These are phyloP conservation scores for Brachyhypopomus gauderio DNA, from an alignment of 2,113 vertebrate species.

Conservation along the genomic window DNA sequence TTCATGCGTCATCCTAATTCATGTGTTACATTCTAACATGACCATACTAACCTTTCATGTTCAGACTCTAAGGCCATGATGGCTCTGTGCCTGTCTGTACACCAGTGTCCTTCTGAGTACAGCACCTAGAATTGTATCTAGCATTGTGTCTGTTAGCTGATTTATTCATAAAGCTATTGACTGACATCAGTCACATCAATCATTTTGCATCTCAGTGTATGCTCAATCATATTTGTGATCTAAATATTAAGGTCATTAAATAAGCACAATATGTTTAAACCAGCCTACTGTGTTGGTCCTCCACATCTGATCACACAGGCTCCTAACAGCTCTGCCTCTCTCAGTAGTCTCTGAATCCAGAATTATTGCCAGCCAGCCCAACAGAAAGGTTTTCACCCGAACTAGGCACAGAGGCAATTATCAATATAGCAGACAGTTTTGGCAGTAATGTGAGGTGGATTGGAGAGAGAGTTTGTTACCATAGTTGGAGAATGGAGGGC, in stretches of 20 bases:
- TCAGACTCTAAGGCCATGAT: background rate
- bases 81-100: background rate
- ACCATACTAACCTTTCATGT: background rate
- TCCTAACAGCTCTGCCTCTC: background rate
- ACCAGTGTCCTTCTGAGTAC: background rate
- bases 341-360: background rate
- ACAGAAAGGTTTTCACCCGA: conserved; percentile 30
- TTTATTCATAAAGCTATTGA: no score
- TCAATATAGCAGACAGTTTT: conserved; percentile 38
- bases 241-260: no score
- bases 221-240: no score
- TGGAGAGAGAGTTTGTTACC: conserved; percentile 54
- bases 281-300: no score
- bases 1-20: background rate
- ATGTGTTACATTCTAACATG: background rate
- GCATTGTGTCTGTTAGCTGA: no score
- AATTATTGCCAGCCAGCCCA: background rate
- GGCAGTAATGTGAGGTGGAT: conserved; percentile 53
- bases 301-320: background rate
- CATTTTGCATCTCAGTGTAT: no score
- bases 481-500: conserved; percentile 59
- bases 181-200: no score
- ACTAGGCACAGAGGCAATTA: conserved; percentile 40
- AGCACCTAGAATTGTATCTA: background rate
- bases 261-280: no score